phyloP scores from a whole-genome alignment of 2,113 vertebrate species.

The Sterrhoptilus dennistouni region DNA sequence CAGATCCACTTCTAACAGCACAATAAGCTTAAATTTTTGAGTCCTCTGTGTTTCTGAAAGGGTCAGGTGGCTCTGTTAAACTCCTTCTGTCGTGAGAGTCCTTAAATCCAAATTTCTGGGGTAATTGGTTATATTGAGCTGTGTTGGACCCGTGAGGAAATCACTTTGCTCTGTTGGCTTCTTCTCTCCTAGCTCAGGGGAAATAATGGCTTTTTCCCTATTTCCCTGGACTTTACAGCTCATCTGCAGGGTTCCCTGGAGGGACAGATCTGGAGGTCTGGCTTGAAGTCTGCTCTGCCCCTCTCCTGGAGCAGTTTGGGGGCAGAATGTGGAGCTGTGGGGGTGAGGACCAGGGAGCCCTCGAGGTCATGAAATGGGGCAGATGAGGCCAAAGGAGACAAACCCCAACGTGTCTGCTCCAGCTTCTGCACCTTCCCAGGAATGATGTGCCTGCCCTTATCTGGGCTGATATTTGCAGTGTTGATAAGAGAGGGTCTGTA shows the following conservation, averaged over 20 bases:
- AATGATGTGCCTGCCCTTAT: background rate
- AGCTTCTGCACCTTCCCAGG: background rate
- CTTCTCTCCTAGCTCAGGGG: background rate
- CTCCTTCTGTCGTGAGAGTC: background rate
- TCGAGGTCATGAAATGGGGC: background rate
- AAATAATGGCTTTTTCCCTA: rapidly evolving
- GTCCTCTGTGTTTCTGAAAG: background rate
- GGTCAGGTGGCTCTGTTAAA: background rate
- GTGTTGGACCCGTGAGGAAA: background rate
- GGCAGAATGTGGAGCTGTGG: no score
- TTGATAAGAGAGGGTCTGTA: background rate
- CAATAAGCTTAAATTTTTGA: rapidly evolving
- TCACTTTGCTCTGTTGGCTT: background rate
- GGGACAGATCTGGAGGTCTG: rapidly evolving
- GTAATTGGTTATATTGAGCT: background rate
- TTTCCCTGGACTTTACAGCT: background rate
- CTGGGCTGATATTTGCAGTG: background rate
- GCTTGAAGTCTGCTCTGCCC: background rate
- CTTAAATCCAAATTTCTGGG: background rate
- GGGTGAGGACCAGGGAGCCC: background rate
- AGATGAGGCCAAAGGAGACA: background rate
- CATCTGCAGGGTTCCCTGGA: background rate
- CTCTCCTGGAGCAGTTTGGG: background rate
- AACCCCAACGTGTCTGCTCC: rapidly evolving
- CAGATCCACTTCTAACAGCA: background rate